Percentiles rank a stretch among this genome's conserved stretches.
Conservation (phyloP, 2,113 vertebrate species). For the Tupaia tana region DNA sequence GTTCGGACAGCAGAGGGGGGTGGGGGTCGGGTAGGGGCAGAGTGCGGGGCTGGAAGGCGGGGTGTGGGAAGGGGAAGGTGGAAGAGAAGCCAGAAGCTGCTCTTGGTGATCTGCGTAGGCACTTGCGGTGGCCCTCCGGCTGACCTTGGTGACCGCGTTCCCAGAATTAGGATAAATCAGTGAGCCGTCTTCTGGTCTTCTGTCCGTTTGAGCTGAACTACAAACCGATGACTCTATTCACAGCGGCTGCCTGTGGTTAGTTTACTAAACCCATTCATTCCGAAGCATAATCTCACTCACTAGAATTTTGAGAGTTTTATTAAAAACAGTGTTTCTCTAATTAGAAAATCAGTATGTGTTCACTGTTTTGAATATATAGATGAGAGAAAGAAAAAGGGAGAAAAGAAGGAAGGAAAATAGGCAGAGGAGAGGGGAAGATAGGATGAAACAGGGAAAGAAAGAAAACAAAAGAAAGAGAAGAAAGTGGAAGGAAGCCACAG, state of each 20-base stretch:
- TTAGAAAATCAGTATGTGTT: slow-evolving; percentile 43
- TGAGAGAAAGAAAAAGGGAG: neutral
- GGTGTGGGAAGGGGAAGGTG: neutral
- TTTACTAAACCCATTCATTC: neutral
- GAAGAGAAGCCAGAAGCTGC: neutral
- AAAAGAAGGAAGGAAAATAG: neutral
- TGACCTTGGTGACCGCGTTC: neutral
- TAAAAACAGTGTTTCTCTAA: slow-evolving; percentile 58
- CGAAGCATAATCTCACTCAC: neutral
- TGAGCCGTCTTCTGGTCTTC: neutral
- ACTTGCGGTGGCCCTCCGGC: neutral
- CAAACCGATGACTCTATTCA: neutral
- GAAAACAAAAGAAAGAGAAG: neutral
- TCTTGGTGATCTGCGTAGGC: neutral
- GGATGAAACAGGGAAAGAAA: neutral
- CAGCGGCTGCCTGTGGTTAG: neutral
- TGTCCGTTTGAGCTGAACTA: neutral
- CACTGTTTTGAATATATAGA: neutral
- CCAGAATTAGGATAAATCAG: neutral
- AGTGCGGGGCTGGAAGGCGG: accelerated
- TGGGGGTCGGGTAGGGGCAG: neutral
- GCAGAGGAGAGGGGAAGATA: neutral
- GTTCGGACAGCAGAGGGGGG: accelerated
- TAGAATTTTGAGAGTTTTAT: slow-evolving; percentile 56
- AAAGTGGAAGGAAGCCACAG: neutral